These are phyloP conservation scores for Prionace glauca DNA, from an alignment of 2,797 vertebrate genomes.

Conservation along the genomic window DNA sequence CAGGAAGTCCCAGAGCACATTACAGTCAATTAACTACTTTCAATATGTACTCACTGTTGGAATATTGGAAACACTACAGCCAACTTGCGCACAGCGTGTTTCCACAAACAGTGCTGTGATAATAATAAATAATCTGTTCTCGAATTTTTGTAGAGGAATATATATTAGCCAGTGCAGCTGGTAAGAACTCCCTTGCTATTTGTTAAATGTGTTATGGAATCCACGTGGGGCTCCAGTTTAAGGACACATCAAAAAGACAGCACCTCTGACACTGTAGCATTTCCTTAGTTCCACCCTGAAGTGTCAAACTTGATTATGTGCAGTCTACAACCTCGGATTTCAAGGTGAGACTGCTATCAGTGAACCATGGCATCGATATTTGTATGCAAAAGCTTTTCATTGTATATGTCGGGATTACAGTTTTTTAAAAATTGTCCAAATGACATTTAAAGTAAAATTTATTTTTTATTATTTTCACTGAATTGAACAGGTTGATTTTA, in stretches of 20 bases:
- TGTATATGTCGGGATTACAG: background rate
- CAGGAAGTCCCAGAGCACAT: too few relatives aligned
- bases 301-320: background rate
- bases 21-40: background rate
- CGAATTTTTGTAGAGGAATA: background rate
- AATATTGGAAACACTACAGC: too few relatives aligned
- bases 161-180: background rate
- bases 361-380: background rate
- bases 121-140: background rate
- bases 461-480: background rate
- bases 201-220: background rate
- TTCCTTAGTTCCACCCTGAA: background rate
- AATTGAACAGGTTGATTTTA: background rate
- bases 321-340: background rate
- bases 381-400: background rate
- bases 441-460: background rate
- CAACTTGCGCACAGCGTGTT: background rate
- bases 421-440: background rate
- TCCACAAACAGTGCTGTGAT: background rate
- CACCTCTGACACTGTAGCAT: background rate
- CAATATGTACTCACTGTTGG: background rate
- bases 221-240: background rate
- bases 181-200: background rate
- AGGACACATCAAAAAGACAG: background rate
- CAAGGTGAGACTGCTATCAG: background rate